A percentile compares a stretch with the other conserved stretches of the same genome.
phyloP scores from a whole-genome alignment of 2,113 vertebrate genomes.

The Eptatretus burgeri region DNA sequence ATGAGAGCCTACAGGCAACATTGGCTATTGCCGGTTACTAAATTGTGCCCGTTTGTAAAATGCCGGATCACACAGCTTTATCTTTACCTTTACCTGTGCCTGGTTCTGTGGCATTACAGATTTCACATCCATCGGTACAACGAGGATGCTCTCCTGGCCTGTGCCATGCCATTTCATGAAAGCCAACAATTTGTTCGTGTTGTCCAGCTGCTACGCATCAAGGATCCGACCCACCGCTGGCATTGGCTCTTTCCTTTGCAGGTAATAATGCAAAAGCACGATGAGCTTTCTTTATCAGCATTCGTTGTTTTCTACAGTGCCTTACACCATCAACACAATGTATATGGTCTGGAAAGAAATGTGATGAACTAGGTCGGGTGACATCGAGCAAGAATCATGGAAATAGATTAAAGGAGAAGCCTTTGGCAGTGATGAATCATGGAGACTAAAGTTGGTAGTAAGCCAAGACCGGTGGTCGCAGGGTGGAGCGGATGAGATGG shows the following conservation, averaged over 20 bases:
- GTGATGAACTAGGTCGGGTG: no score
- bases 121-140: conserved; percentile 87
- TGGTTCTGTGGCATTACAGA: conserved; percentile 16
- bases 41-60: not conserved
- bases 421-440: no score
- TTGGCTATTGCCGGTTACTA: not conserved
- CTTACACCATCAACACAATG: no score
- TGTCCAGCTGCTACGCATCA: conserved; percentile 50
- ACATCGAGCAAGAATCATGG: no score
- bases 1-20: no score
- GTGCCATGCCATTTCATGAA: conserved; percentile 58
- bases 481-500: no score
- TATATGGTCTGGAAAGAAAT: no score
- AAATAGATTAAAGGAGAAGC: no score
- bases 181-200: conserved; percentile 62
- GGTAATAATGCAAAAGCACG: conserved; percentile 17
- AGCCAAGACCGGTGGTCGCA: no score
- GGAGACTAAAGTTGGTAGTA: no score
- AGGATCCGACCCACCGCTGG: conserved; percentile 41
- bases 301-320: no score
- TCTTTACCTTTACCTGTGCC: conserved; percentile 7
- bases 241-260: conserved; percentile 54
- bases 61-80: not conserved
- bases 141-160: conserved; percentile 44
- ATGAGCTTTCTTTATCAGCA: no score